Evolutionary conservation across 2,113 vertebrate genomes (phyloP).

Genomic region (Pseudopipra pipra): DNA sequence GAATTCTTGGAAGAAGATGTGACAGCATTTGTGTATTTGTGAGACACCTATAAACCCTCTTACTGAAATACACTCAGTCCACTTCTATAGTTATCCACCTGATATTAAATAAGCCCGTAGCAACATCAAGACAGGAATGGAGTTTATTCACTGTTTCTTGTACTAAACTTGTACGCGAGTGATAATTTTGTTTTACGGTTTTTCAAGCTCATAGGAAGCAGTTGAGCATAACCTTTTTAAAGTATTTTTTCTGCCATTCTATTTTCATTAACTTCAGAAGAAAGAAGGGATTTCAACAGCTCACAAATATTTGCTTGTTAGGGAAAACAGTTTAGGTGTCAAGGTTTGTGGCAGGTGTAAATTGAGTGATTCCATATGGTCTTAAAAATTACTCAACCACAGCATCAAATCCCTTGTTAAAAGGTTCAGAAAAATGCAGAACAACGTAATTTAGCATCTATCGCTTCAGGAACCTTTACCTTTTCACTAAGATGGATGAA

Average conservation of each 20-base stretch:
- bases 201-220: not conserved
- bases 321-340: not conserved
- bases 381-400: conserved; percentile 8
- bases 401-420: not conserved
- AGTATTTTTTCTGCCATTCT: not conserved
- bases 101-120: not conserved
- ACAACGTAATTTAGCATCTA: not conserved
- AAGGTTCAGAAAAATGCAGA: not conserved
- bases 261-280: not conserved
- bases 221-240: not conserved
- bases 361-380: not conserved
- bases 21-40: not conserved
- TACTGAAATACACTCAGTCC: not conserved
- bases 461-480: not conserved
- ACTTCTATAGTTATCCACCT: not conserved
- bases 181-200: not conserved
- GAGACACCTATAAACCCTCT: not conserved
- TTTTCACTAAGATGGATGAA: conserved; percentile 11
- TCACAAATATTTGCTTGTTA: not conserved
- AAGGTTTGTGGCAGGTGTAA: conserved; percentile 11
- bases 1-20: not conserved
- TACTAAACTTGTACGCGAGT: not conserved
- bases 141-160: not conserved
- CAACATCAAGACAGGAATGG: not conserved
- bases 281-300: not conserved